These are phyloP conservation scores for Metopia argyrocephala DNA, from an alignment of 2,888 invertebrate species.

Conservation along the genomic window DNA sequence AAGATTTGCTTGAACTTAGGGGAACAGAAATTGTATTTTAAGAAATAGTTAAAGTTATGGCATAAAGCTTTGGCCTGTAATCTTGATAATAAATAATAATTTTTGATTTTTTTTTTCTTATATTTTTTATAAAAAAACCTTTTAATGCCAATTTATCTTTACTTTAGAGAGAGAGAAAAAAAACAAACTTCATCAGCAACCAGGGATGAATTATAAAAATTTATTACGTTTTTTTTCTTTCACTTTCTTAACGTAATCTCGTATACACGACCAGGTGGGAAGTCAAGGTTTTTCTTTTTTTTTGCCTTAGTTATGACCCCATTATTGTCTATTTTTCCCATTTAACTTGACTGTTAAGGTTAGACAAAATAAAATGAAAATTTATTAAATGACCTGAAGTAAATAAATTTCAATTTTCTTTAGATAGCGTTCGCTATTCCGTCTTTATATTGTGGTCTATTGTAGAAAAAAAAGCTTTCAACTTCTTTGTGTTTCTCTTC, in stretches of 20 bases:
- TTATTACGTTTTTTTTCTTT: neutral
- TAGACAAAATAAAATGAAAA: conserved; percentile 26
- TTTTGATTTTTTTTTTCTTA: too few relatives aligned
- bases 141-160: too few relatives aligned
- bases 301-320: too few relatives aligned
- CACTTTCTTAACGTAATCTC: too few relatives aligned
- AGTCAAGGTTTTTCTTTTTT: neutral
- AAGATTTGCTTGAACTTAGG: too few relatives aligned
- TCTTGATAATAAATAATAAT: neutral
- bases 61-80: too few relatives aligned
- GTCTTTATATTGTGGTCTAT: too few relatives aligned
- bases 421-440: too few relatives aligned
- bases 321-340: too few relatives aligned
- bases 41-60: too few relatives aligned
- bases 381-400: conserved; percentile 37
- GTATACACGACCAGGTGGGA: conserved; percentile 14
- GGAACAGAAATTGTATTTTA: too few relatives aligned
- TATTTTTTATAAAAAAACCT: too few relatives aligned
- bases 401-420: conserved; percentile 40
- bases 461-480: neutral
- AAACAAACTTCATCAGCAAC: neutral
- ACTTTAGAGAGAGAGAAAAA: neutral
- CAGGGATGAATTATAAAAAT: conserved; percentile 2
- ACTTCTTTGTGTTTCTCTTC: neutral
- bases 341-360: neutral